Conservation (phyloP, 92 coral and sea anemone species). For the Metridium senile region DNA sequence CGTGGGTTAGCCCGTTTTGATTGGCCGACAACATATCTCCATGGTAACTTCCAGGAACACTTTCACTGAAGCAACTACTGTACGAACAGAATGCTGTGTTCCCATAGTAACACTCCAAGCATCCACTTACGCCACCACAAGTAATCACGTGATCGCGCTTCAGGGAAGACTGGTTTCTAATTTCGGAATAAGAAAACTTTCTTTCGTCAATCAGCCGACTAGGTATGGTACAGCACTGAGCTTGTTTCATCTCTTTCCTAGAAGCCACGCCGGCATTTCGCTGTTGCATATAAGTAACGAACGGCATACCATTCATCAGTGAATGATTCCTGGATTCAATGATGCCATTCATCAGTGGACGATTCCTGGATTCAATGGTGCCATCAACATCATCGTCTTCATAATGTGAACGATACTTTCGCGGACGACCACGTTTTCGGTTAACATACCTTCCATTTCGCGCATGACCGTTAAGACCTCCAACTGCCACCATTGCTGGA, state of each 20-base stretch:
- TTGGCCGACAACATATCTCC: neutral
- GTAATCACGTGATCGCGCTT: neutral
- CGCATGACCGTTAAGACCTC: no score
- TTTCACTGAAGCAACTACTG: neutral
- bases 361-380: neutral
- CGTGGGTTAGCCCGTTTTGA: neutral
- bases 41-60: neutral
- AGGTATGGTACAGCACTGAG: no score
- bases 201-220: neutral
- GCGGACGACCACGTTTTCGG: constrained; percentile 3
- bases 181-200: neutral
- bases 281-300: neutral
- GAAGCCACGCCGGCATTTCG: neutral
- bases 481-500: neutral
- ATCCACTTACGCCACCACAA: constrained; percentile 1
- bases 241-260: neutral
- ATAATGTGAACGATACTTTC: neutral
- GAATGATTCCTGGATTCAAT: neutral
- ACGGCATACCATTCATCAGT: no score
- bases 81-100: neutral
- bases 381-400: neutral
- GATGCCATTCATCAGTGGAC: no score
- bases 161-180: neutral
- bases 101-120: constrained; percentile 14
- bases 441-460: no score